Evolutionary conservation across 2,888 invertebrate genomes (phyloP), one percentile per base, ranked within the genome.

Genomic region (Gnatocerus cornutus): DNA sequence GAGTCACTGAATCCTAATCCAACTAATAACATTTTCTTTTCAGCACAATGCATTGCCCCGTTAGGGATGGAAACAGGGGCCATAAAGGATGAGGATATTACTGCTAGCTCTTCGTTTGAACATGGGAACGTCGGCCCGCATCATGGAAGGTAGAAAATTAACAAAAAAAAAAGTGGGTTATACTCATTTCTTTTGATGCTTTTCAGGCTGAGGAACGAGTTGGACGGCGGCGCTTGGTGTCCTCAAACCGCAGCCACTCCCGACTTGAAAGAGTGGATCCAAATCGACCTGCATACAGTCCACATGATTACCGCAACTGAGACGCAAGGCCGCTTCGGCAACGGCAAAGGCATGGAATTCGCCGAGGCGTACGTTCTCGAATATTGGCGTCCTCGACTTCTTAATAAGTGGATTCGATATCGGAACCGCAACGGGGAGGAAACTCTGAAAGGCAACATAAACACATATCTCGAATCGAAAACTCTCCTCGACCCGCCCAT

Each of bases 171-270:
- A 4, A 21, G 4, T 21, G n/a, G n/a, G n/a, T 21, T 21, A 21
- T 21, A 21, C 21, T 21, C 21, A 21, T 21, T 7, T 3, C 10
- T 10, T 2, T 13, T 43, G 8, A 3, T 41, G 1, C 45, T 43
- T 69, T 61, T 30, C 61, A 62, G 61, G 13, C 29, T 66, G 76
- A 90, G 93, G 74, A 90, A 91, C 77, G 96, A 97, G 82, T 88
- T 89, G 74, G 90, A 91, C 80, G 95, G 96, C 9, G 97, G 97
- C 48, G 97, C 97, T 0, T 97, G 97, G 97, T 97, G 97, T 86
- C 97, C 97, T 8, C 90, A 91, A 84, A 88, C 89, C 56, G 91
- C 92, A 83, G 92, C 94, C 79, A 92, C 92, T 16, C 89, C 90
- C n/a, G 92, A 93, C 77, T 88, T 91, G 1, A 88, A 88, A 69